A percentile compares a stretch with the other conserved stretches of the same genome.
Evolutionary conservation across 1,140 invertebrate genomes (phyloP).

Genomic region (Aricia agestis): DNA sequence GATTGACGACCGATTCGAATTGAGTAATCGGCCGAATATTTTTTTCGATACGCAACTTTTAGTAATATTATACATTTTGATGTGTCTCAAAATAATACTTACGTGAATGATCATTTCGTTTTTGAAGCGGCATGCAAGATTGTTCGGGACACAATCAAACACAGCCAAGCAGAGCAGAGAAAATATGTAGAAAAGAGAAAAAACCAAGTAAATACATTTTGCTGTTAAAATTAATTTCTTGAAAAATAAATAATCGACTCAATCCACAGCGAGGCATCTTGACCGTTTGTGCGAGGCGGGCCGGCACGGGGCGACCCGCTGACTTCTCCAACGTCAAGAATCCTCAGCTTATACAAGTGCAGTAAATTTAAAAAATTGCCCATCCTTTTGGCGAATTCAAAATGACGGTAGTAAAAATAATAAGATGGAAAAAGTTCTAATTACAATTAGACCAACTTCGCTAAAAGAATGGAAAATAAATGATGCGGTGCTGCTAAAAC

Average conservation of each 20-base stretch:
- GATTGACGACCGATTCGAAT: constrained; percentile 28
- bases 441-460: constrained; percentile 26
- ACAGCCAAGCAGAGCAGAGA: constrained; percentile 86
- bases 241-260: constrained; percentile 70
- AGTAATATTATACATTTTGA: constrained; percentile 56
- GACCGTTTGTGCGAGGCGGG: constrained; percentile 35
- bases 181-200: constrained; percentile 83
- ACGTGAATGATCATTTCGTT: constrained; percentile 86
- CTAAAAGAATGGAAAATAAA: constrained; percentile 45
- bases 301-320: background rate
- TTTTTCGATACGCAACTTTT: constrained; percentile 26
- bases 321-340: constrained; percentile 49
- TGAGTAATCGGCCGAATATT: constrained; percentile 27
- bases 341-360: constrained; percentile 67
- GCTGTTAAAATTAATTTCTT: constrained; percentile 71
- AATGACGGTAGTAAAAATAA: background rate
- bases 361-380: constrained; percentile 68
- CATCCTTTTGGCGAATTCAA: constrained; percentile 48
- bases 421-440: background rate
- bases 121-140: constrained; percentile 85
- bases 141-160: constrained; percentile 84
- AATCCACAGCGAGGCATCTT: constrained; percentile 66
- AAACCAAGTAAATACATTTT: constrained; percentile 79
- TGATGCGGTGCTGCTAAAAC: constrained; percentile 68
- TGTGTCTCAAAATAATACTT: constrained; percentile 82